Conservation (phyloP, 2,797 vertebrate genomes). For the Thaleichthys pacificus region DNA sequence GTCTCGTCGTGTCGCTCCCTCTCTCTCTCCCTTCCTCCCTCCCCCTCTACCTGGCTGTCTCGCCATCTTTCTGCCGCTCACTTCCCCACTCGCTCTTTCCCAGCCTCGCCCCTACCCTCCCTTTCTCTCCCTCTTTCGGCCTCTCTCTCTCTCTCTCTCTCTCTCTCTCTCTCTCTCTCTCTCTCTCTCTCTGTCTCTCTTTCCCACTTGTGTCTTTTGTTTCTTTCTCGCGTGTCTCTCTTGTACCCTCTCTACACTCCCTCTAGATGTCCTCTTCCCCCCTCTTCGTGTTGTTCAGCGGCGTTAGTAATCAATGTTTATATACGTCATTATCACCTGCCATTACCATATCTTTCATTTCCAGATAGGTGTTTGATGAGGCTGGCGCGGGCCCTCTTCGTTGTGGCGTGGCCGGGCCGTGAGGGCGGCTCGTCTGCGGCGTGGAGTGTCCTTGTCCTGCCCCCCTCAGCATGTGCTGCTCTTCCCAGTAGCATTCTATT, state of each 20-base stretch:
- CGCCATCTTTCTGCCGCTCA: not conserved
- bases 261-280: no score
- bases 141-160: not conserved
- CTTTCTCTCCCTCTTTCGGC: not conserved
- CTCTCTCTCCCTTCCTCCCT: not conserved
- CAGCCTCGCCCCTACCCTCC: not conserved
- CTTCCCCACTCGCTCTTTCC: not conserved
- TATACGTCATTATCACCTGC: conserved; percentile 40
- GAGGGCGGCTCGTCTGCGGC: not conserved
- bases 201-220: not conserved
- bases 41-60: no score
- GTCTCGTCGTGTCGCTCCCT: not conserved
- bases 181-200: not conserved
- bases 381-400: conserved; percentile 50
- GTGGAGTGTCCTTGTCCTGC: conserved; percentile 55
- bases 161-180: not conserved
- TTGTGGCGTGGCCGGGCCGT: conserved; percentile 18
- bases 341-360: conserved; percentile 58
- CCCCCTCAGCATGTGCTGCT: conserved; percentile 35
- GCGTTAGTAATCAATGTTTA: conserved; percentile 16
- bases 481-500: conserved; percentile 44
- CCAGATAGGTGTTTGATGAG: conserved; percentile 61
- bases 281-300: not conserved
- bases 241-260: no score
- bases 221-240: no score